phyloP scores from a whole-genome alignment of 37 sponge, comb jelly and placozoan genomes.

The Aplysina aerophoba region DNA sequence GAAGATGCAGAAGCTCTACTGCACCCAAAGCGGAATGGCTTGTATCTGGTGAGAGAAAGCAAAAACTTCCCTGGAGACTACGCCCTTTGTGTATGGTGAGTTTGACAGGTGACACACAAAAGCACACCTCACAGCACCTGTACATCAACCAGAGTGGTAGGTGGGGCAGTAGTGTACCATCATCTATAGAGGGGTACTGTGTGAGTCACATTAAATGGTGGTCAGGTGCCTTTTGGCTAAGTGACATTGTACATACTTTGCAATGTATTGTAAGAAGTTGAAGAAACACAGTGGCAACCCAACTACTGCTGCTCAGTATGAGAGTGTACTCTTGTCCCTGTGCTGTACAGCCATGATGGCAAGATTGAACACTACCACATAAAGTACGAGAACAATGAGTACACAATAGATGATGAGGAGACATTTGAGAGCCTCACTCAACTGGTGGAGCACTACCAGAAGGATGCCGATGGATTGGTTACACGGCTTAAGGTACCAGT shows the following conservation, averaged over 20 bases:
- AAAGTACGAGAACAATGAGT: slow-evolving; percentile 52
- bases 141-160: too few species aligned
- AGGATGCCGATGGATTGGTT: slow-evolving; percentile 71
- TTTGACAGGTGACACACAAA: not conserved
- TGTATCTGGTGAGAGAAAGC: slow-evolving; percentile 59
- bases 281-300: too few species aligned
- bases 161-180: slow-evolving; percentile 6
- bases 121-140: too few species aligned
- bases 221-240: too few species aligned
- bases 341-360: not conserved
- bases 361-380: slow-evolving; percentile 68
- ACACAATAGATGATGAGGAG: slow-evolving; percentile 94
- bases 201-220: too few species aligned
- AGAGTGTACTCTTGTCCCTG: not conserved
- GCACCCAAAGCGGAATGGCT: slow-evolving; percentile 51
- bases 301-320: too few species aligned
- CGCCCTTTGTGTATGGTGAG: slow-evolving; percentile 65
- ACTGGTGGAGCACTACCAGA: slow-evolving; percentile 84
- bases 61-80: slow-evolving; percentile 66
- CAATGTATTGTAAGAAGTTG: too few species aligned
- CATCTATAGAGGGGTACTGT: not conserved
- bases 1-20: slow-evolving; percentile 45
- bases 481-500: slow-evolving; percentile 50
- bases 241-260: too few species aligned
- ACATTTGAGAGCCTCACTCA: slow-evolving; percentile 90